phyloP scores from a whole-genome alignment of 2,888 invertebrate genomes.

The Amiota communis region DNA sequence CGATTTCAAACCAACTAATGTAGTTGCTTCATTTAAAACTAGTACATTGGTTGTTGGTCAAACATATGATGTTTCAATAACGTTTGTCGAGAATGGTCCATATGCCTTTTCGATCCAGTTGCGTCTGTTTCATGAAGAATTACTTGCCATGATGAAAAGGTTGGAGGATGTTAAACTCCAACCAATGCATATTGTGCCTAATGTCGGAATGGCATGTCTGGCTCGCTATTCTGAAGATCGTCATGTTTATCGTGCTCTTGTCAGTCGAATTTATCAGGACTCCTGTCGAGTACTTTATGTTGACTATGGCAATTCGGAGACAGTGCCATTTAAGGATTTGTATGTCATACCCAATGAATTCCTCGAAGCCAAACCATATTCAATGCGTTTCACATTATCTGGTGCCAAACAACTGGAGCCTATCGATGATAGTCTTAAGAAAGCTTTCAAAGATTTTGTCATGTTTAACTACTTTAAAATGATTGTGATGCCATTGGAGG shows the following conservation, averaged over 20 bases:
- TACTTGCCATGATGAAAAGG: slow-evolving; percentile 82
- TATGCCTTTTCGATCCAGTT: slow-evolving; percentile 85
- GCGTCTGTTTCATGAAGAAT: slow-evolving; percentile 76
- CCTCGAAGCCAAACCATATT: slow-evolving; percentile 82
- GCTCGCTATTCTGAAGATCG: slow-evolving; percentile 82
- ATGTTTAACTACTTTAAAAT: slow-evolving; percentile 78
- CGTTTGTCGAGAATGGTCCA: slow-evolving; percentile 86
- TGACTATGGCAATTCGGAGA: slow-evolving; percentile 86
- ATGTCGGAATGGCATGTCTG: slow-evolving; percentile 85
- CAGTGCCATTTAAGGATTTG: slow-evolving; percentile 80
- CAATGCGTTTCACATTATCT: slow-evolving; percentile 82
- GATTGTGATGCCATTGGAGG: slow-evolving; percentile 80
- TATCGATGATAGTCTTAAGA: slow-evolving; percentile 77
- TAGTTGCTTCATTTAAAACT: slow-evolving; percentile 66
- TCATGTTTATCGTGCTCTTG: slow-evolving; percentile 83
- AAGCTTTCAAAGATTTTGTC: slow-evolving; percentile 81
- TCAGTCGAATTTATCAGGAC: slow-evolving; percentile 81
- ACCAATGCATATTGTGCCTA: slow-evolving; percentile 79
- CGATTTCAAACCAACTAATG: slow-evolving; percentile 21
- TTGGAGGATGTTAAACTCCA: slow-evolving; percentile 79
- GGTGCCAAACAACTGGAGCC: slow-evolving; percentile 79
- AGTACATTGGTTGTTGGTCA: slow-evolving; percentile 75
- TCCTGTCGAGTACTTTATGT: slow-evolving; percentile 86
- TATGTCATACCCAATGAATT: slow-evolving; percentile 84
- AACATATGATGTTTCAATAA: slow-evolving; percentile 81